Evolutionary conservation across 1,140 invertebrate genomes (phyloP), one percentile per base, ranked within the genome.

Genomic region (Penaeus vannamei): DNA sequence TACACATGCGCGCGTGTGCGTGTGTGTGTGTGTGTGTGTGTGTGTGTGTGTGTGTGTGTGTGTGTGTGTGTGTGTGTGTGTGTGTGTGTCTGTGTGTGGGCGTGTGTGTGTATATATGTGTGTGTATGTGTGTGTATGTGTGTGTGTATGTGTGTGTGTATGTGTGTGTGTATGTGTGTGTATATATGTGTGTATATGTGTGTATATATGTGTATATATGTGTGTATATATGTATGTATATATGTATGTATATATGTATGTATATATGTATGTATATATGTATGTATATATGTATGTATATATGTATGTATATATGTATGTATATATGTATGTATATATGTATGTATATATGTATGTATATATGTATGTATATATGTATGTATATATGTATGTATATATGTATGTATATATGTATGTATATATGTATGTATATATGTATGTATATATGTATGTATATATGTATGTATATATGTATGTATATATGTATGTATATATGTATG

Each of bases 351-450:
- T 8, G 29, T 29, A 72, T 29, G 29, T 7, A 72, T 29, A 72
- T 29, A 72, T 29, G 29, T 29, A 72, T 29, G 2, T 29, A n/a
- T 29, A 72, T 29, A n/a, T 32, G 29, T 72, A 72, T 72, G 29
- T 72, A 72, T 72, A 23, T 72, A n/a, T 72, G 29, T 72, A 72
- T 72, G 29, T 72, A 72, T 26, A 72, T 72, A 72, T 72, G 4
- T 72, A 4, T 72, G 23, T 72, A 29, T 72, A 29, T 72, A 29
- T 72, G 23, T 72, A 29, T 72, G 36, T 72, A 7, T 72, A 29
- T 72, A 20, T 72, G 23, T 72, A 29, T 72, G 23, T 72, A 29
- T 72, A 20, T 72, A 2, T 72, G 19, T 72, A 29, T 72, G 23
- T 72, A 29, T 72, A 10, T 72, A 29, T 72, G 23, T 72, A 29